A percentile compares a stretch with the other conserved stretches of the same genome.
Conservation (phyloP, 2,113 vertebrate species). For the Entomyzon cyanotis region DNA sequence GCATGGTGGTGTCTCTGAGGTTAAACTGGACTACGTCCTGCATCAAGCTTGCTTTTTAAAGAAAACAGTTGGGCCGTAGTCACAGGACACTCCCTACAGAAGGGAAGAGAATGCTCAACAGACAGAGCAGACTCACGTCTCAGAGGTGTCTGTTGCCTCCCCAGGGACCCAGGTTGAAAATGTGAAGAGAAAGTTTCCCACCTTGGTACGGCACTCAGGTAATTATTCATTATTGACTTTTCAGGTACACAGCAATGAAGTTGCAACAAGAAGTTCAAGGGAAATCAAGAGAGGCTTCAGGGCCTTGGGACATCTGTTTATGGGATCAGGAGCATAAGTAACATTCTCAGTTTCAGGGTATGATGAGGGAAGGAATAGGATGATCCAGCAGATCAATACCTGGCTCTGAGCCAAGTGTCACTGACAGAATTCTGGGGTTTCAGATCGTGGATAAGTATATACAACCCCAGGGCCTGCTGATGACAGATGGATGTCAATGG, state of each 20-base stretch:
- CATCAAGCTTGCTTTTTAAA: not conserved
- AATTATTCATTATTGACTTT: not conserved
- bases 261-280: not conserved
- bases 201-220: accelerated
- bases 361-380: not conserved
- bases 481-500: not conserved
- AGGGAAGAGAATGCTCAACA: not conserved
- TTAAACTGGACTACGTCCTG: not conserved
- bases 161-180: not conserved
- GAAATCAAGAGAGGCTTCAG: not conserved
- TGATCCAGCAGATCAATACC: not conserved
- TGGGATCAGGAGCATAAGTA: not conserved
- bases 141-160: not conserved
- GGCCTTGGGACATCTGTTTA: not conserved
- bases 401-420: not conserved
- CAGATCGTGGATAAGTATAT: not conserved
- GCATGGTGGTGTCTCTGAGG: not conserved
- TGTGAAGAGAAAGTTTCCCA: not conserved
- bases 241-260: not conserved
- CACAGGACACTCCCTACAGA: not conserved
- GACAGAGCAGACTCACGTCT: not conserved
- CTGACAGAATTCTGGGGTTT: not conserved
- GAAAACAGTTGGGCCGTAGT: not conserved
- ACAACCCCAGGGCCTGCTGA: not conserved
- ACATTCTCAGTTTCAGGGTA: not conserved